Percentiles rank a stretch among this genome's conserved stretches.
Evolutionary conservation across 2,888 invertebrate genomes (phyloP).

Genomic region (Caenorhabditis sp.): DNA sequence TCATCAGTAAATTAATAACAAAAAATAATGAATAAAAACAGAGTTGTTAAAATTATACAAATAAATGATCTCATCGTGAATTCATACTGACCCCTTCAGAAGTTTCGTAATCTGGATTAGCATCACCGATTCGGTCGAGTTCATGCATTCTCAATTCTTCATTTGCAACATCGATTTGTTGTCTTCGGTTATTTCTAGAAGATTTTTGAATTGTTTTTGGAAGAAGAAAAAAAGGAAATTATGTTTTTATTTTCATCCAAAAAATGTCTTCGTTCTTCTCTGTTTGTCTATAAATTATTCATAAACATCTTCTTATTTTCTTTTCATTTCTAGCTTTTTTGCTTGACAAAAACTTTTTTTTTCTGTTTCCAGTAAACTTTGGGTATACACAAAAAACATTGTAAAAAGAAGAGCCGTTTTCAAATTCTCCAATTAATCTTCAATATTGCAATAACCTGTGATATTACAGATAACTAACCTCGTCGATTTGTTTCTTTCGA

Average conservation of each 20-base stretch:
- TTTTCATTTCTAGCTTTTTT: neutral
- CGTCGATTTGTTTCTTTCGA: too few species aligned
- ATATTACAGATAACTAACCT: too few species aligned
- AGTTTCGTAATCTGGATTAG: neutral
- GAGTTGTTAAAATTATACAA: neutral
- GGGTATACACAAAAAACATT: too few species aligned
- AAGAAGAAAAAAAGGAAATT: neutral
- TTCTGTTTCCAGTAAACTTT: neutral
- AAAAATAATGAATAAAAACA: neutral
- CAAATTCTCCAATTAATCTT: too few species aligned
- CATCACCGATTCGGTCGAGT: slow-evolving; percentile 3
- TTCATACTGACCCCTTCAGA: neutral
- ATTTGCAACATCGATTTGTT: neutral
- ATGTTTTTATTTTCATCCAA: slow-evolving; percentile 2
- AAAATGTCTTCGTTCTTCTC: neutral
- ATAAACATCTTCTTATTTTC: neutral
- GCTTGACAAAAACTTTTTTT: neutral
- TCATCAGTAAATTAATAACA: neutral
- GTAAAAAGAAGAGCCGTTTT: too few species aligned
- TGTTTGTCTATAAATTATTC: neutral
- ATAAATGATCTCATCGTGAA: neutral
- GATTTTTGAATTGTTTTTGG: neutral
- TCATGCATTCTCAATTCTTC: neutral
- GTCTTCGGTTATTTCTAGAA: neutral
- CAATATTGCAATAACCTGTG: too few species aligned